phyloP scores from a whole-genome alignment of 2,888 invertebrate species.

The Copidosoma aretas region DNA sequence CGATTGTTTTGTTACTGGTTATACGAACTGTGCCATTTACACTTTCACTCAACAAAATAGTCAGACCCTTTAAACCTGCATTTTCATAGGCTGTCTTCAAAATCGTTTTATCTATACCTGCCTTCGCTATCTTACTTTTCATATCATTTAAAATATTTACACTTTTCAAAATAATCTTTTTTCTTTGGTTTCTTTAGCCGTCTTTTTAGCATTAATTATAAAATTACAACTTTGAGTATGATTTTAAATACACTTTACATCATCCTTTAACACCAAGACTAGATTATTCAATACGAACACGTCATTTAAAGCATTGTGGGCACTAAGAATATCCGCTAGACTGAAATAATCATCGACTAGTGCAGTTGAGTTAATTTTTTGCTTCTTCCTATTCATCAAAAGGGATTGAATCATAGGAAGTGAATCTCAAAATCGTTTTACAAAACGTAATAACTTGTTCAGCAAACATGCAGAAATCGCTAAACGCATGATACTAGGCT shows the following conservation, averaged over 20 bases:
- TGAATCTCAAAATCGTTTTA: slow-evolving; percentile 12
- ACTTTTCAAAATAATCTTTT: too few species aligned
- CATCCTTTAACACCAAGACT: too few species aligned
- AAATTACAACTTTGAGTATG: too few species aligned
- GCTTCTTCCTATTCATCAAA: neutral
- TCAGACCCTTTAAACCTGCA: neutral
- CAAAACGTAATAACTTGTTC: slow-evolving; percentile 15
- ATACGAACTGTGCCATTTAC: neutral
- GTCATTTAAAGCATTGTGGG: slow-evolving; percentile 23
- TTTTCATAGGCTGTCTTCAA: neutral
- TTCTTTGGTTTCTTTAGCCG: too few species aligned
- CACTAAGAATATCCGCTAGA: neutral
- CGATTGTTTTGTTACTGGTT: slow-evolving; percentile 4
- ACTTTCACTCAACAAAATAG: neutral
- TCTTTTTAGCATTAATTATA: too few species aligned
- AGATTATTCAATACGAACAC: slow-evolving; percentile 22
- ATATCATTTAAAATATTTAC: too few species aligned
- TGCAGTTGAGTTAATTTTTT: neutral
- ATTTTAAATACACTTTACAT: too few species aligned
- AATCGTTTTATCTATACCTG: too few species aligned
- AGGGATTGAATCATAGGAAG: neutral
- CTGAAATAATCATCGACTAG: slow-evolving; percentile 4
- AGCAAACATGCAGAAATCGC: slow-evolving; percentile 11
- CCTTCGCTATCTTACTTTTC: too few species aligned
- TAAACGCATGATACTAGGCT: slow-evolving; percentile 3